Conservation (phyloP, 1,140 invertebrate species). For the Solenopsis fugax region DNA sequence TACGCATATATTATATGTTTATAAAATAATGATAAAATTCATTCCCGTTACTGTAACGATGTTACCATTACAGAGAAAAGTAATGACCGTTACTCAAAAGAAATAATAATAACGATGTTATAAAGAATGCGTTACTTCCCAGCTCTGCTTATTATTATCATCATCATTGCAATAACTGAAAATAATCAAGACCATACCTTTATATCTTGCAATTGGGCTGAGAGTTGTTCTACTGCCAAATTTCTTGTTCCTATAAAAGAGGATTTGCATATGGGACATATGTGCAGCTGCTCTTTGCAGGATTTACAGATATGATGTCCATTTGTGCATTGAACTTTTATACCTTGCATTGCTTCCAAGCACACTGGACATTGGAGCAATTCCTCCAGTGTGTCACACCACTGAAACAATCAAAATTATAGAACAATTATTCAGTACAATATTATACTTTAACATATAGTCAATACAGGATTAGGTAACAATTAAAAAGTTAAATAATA, state of each 20-base stretch:
- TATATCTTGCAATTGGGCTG: slow-evolving; percentile 74
- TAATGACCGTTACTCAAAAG: no score
- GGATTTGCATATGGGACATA: slow-evolving; percentile 77
- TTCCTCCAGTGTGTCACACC: slow-evolving; percentile 74
- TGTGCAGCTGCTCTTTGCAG: slow-evolving; percentile 62
- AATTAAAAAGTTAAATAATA: no score
- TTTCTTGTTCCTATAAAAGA: slow-evolving; percentile 69
- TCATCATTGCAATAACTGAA: not conserved
- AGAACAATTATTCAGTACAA: not conserved
- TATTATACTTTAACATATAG: not conserved
- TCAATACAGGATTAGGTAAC: no score
- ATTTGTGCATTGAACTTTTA: slow-evolving; percentile 69
- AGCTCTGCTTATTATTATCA: not conserved
- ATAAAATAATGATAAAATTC: no score
- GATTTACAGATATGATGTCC: slow-evolving; percentile 78
- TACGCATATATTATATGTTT: no score
- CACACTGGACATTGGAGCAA: slow-evolving; percentile 79
- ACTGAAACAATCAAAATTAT: slow-evolving; percentile 44
- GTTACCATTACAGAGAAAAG: no score
- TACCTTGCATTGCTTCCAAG: slow-evolving; percentile 61
- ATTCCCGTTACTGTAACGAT: no score
- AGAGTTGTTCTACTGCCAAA: slow-evolving; percentile 72
- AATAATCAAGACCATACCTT: slow-evolving; percentile 67
- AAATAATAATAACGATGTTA: no score
- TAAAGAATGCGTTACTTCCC: no score